Evolutionary conservation across 2,888 invertebrate species (phyloP), one percentile per base, ranked within the genome.

Genomic region (Drosophila affinis): DNA sequence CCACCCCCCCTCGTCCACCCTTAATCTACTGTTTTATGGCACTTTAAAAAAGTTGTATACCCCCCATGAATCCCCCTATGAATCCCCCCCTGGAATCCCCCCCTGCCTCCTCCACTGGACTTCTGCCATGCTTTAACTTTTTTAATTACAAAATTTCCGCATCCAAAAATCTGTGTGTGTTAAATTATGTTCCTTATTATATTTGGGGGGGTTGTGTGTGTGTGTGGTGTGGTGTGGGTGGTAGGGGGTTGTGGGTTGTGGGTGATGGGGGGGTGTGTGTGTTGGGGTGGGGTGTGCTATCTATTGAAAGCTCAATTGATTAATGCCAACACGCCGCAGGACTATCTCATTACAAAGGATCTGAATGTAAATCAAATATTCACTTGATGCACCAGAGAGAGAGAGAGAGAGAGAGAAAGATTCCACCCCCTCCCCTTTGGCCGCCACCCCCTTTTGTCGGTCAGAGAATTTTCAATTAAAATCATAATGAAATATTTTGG

Each of bases 21-120:
- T 81, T 88, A 85, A 88, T 88, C 87, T 85, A 89, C 85, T 84
- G 82, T 85, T 87, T 89, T 82, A 83, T 88, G 76, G 75, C 78
- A 78, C 81, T 84, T 80, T 75, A 83, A 86, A 69, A 88, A 86
- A 86, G 74, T 81, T 84, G 14, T 65, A 74, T 18, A 18, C 0
- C 6, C 21, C 21, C 21, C n/a, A 21, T 21, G 21, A 21, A 21
- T 21, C 21, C 21, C 21, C 21, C 21, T n/a, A 21, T 21, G 21
- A 21, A 21, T 21, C 21, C 21, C 21, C 21, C 21, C 21, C 21
- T 21, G 21, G 21, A 21, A 21, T 21, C 21, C 21, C 21, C 2
- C 2, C 21, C 21, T 21, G 18, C 21, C 21, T 21, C 21, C 6
- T 0, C 32, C 48, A 56, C 52, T 59, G 53, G 58, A 59, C 51